phyloP scores from a whole-genome alignment of 2,888 invertebrate genomes.

The Heliconius charithonia region DNA sequence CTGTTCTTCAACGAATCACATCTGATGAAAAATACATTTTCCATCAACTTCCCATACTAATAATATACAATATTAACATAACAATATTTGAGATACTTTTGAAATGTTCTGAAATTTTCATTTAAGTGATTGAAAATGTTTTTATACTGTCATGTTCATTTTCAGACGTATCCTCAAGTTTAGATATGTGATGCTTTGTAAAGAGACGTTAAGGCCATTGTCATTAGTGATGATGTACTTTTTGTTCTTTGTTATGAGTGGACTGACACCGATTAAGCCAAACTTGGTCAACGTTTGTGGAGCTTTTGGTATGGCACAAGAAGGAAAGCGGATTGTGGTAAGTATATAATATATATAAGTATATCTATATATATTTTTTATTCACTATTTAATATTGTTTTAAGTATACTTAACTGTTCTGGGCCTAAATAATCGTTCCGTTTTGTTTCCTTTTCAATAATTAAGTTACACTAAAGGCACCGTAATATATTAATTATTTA shows the following conservation, averaged over 20 bases:
- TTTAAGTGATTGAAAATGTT: too few relatives aligned
- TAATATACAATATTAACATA: too few relatives aligned
- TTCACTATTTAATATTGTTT: neutral
- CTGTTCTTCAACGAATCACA: too few relatives aligned
- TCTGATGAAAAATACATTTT: too few relatives aligned
- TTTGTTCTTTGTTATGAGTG: slow-evolving; percentile 79
- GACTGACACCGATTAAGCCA: slow-evolving; percentile 76
- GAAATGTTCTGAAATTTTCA: too few relatives aligned
- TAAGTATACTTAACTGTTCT: neutral
- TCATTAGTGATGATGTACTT: slow-evolving; percentile 77
- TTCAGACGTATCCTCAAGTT: slow-evolving; percentile 64
- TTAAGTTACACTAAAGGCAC: too few relatives aligned
- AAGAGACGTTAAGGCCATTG: slow-evolving; percentile 80
- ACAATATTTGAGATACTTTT: too few relatives aligned
- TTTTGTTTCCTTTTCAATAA: too few relatives aligned
- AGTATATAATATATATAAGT: too few relatives aligned
- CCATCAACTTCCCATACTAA: too few relatives aligned
- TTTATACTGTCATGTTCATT: slow-evolving; percentile 29
- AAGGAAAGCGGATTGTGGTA: slow-evolving; percentile 74
- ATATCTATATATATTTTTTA: neutral
- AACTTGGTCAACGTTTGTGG: slow-evolving; percentile 82
- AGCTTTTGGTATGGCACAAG: slow-evolving; percentile 72
- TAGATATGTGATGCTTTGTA: slow-evolving; percentile 74
- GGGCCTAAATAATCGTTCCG: neutral
- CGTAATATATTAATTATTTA: too few relatives aligned